Conservation (phyloP, 2,888 invertebrate species). For the Phaedon cochleariae region DNA sequence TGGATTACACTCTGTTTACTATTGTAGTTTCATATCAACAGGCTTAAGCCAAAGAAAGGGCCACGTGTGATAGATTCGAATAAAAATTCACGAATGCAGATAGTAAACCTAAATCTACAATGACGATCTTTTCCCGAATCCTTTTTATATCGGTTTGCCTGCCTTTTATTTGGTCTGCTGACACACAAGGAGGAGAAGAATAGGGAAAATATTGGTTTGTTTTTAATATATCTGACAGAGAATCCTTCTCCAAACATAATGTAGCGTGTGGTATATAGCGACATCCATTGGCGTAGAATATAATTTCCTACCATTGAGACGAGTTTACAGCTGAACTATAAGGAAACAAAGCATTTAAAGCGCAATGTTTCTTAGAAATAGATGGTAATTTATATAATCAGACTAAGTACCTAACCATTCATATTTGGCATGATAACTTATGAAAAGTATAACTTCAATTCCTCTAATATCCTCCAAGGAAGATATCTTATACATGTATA, state of each 20-base stretch:
- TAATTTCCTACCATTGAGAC: background rate
- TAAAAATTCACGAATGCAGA: no score
- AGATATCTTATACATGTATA: no score
- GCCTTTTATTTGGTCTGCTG: slow-evolving; percentile 31
- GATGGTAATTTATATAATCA: no score
- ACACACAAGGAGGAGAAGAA: slow-evolving; percentile 30
- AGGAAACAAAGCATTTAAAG: no score
- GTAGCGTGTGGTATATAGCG: slow-evolving; percentile 7
- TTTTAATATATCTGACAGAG: slow-evolving; percentile 28
- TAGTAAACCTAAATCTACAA: slow-evolving; percentile 24
- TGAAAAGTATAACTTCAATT: no score
- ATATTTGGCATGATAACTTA: no score
- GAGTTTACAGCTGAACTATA: no score
- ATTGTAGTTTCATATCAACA: no score
- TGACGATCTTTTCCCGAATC: slow-evolving; percentile 17
- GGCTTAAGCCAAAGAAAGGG: background rate
- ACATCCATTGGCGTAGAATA: background rate
- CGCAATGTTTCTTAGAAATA: no score
- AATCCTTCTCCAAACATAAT: slow-evolving; percentile 29
- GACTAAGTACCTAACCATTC: no score
- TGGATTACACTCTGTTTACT: background rate
- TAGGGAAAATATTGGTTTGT: slow-evolving; percentile 32
- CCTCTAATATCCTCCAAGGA: no score
- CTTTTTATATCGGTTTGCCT: slow-evolving; percentile 15
- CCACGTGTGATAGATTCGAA: background rate